Evolutionary conservation across 2,797 vertebrate genomes (phyloP).

Genomic region (Buphagus erythrorhynchus): DNA sequence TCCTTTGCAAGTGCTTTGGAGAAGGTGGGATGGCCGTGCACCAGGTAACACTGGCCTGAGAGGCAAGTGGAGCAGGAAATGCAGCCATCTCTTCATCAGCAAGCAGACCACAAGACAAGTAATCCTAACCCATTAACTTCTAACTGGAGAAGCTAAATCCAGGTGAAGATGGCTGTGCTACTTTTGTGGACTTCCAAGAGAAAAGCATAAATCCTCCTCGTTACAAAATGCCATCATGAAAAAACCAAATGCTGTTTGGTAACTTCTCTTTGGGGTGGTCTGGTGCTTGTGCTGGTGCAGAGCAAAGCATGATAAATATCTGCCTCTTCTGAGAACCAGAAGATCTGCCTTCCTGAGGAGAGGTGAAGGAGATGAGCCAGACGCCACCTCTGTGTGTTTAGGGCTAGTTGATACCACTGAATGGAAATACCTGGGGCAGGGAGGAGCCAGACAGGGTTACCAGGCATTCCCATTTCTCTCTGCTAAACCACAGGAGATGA

Average conservation of each 20-base stretch:
- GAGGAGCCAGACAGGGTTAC: neutral
- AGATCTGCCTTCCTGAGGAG: neutral
- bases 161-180: neutral
- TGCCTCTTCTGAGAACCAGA: neutral
- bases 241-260: neutral
- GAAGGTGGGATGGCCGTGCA: neutral
- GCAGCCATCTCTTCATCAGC: neutral
- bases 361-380: neutral
- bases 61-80: neutral
- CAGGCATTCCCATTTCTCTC: neutral
- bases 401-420: neutral
- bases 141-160: neutral
- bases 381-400: neutral
- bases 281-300: neutral
- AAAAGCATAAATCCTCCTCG: neutral
- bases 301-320: neutral
- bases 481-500: neutral
- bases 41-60: neutral
- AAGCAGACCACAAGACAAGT: neutral
- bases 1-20: neutral
- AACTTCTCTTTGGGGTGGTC: neutral
- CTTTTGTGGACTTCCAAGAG: neutral
- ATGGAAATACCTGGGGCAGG: neutral
- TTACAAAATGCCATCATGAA: rapidly evolving
- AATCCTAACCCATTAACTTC: neutral